Percentiles rank a stretch among this genome's conserved stretches.
phyloP scores from a whole-genome alignment of 2,113 vertebrate genomes.

The Taxidea taxus region DNA sequence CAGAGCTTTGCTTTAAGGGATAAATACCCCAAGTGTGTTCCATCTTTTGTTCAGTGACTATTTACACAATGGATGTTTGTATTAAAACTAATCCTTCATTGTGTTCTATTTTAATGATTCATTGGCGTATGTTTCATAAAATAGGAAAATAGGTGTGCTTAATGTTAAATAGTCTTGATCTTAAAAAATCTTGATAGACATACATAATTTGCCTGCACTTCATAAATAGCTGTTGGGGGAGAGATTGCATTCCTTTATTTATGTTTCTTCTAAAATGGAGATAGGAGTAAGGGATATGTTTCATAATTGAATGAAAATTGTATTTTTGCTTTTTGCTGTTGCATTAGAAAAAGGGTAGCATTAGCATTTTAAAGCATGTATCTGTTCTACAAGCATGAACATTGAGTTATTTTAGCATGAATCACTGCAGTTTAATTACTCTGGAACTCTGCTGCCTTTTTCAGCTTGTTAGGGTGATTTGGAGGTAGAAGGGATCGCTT shows the following conservation, averaged over 20 bases:
- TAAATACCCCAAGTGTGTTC: conserved; percentile 36
- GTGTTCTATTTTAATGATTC: conserved; percentile 53
- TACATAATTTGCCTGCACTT: conserved; percentile 41
- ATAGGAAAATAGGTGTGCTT: conserved; percentile 49
- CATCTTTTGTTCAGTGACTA: conserved; percentile 53
- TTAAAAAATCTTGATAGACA: conserved; percentile 32
- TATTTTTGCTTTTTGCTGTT: conserved; percentile 50
- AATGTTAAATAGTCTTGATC: conserved; percentile 58
- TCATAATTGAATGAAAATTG: conserved; percentile 42
- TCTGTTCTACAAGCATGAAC: conserved; percentile 58
- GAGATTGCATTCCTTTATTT: conserved; percentile 49
- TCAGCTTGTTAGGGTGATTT: conserved; percentile 31
- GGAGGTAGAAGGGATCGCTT: not conserved
- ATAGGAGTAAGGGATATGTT: not conserved
- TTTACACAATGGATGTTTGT: conserved; percentile 58
- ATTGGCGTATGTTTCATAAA: conserved; percentile 58
- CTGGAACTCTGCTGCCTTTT: conserved; percentile 33
- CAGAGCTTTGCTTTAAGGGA: conserved; percentile 47
- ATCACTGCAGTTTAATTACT: conserved; percentile 13
- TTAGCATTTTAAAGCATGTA: conserved; percentile 64
- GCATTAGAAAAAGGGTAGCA: conserved; percentile 26
- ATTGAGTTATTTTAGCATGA: conserved; percentile 47
- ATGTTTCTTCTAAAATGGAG: conserved; percentile 34
- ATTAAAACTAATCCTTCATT: conserved; percentile 55
- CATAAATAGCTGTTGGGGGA: not conserved